Percentiles rank a stretch among this genome's conserved stretches.
These are phyloP conservation scores for Scrobipalpa costella DNA, from an alignment of 2,888 invertebrate genomes.

Conservation along the genomic window DNA sequence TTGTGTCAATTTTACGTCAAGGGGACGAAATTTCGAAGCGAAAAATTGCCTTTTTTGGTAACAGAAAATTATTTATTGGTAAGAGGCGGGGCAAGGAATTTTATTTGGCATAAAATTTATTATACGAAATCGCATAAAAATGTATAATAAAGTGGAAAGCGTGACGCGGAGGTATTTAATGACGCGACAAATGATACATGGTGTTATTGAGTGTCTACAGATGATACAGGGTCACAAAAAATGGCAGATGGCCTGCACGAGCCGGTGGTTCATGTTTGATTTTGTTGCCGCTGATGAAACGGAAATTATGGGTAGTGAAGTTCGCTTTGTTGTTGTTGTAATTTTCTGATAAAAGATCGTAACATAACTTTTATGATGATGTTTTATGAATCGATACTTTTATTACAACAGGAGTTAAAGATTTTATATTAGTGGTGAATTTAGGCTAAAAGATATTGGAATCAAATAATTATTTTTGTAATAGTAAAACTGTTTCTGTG, in stretches of 20 bases:
- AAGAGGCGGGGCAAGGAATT: constrained; percentile 63
- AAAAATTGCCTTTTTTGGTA: constrained; percentile 29
- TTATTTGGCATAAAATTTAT: constrained; percentile 77
- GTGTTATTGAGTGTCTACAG: constrained; percentile 2
- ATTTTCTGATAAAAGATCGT: constrained; percentile 13
- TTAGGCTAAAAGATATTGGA: background rate
- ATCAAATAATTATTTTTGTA: too few species aligned
- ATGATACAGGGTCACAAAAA: constrained; percentile 37
- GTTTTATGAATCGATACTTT: background rate
- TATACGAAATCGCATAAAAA: constrained; percentile 70
- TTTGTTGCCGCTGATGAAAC: constrained; percentile 22
- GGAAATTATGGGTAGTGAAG: constrained; percentile 22
- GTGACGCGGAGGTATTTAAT: constrained; percentile 64
- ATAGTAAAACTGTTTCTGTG: too few species aligned
- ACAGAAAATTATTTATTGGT: constrained; percentile 47
- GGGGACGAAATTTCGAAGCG: constrained; percentile 32
- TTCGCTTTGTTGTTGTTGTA: constrained; percentile 7
- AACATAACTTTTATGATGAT: background rate
- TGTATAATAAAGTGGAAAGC: constrained; percentile 73
- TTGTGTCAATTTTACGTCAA: constrained; percentile 57
- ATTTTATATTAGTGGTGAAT: background rate
- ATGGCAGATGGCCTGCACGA: constrained; percentile 62
- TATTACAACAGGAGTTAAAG: background rate
- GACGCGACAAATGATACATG: constrained; percentile 57
- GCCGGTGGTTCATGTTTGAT: constrained; percentile 37